phyloP scores from a whole-genome alignment of 2,797 vertebrate genomes.

The Monodelphis domestica region DNA sequence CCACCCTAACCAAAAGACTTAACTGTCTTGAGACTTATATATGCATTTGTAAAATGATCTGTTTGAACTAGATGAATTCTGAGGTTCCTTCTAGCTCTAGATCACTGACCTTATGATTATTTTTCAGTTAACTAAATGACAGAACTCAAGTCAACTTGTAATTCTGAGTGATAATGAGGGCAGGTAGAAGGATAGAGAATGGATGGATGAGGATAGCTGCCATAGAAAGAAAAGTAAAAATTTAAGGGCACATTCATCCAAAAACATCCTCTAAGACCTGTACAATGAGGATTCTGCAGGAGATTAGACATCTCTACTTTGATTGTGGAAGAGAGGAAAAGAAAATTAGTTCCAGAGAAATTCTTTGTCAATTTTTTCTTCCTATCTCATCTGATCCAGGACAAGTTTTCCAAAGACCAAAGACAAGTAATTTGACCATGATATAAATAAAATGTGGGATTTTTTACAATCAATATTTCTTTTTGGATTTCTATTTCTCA shows the following conservation, averaged over 20 bases:
- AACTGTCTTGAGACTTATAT: neutral
- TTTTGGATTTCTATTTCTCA: neutral
- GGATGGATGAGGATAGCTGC: neutral
- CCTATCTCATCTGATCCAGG: neutral
- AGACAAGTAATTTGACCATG: neutral
- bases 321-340: neutral
- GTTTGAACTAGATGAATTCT: neutral
- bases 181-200: neutral
- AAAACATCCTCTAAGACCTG: neutral
- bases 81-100: neutral
- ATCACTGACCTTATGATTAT: neutral
- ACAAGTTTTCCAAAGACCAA: neutral
- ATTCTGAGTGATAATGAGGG: neutral
- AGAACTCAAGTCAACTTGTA: neutral
- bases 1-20: neutral
- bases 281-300: neutral
- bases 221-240: neutral
- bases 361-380: neutral
- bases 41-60: neutral
- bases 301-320: neutral
- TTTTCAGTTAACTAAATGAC: too few species aligned
- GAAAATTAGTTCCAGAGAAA: neutral
- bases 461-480: neutral
- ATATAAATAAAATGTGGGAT: neutral
- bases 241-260: neutral